Conservation (phyloP, 2,113 vertebrate genomes). For the Ascaphus truei region DNA sequence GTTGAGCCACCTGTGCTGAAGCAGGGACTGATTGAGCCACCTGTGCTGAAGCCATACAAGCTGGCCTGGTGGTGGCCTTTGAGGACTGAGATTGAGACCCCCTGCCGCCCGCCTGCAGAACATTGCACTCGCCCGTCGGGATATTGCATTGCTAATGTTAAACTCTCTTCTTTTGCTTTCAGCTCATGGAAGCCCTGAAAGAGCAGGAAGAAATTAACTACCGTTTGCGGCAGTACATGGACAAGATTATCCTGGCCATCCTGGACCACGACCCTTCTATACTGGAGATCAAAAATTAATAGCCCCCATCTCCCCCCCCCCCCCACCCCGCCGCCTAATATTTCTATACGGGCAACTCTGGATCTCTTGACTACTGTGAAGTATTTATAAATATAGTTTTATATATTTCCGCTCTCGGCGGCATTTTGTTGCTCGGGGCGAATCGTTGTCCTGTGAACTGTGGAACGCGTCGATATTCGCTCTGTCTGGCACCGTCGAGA, state of each 20-base stretch:
- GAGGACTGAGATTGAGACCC: no score
- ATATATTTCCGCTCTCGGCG: neutral
- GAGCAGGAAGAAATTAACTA: constrained; percentile 96
- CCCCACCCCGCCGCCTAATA: no score
- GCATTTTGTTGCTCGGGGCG: neutral
- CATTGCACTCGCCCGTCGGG: no score
- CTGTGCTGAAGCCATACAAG: no score
- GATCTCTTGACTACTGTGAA: constrained; percentile 42
- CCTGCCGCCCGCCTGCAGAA: no score
- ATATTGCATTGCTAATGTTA: no score
- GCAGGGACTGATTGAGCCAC: no score
- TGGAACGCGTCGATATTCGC: neutral
- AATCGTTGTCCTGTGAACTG: neutral
- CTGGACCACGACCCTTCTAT: constrained; percentile 96
- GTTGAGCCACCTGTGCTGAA: no score
- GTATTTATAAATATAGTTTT: neutral
- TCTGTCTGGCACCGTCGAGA: neutral
- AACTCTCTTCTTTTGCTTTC: constrained; percentile 39
- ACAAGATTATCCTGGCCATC: constrained; percentile 96
- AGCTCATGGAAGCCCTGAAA: constrained; percentile 96
- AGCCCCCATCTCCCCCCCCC: constrained; percentile 3
- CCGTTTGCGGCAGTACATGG: constrained; percentile 94
- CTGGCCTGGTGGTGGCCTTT: no score
- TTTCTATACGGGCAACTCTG: constrained; percentile 40
- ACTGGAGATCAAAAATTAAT: constrained; percentile 92